Evolutionary conservation across 1,140 invertebrate species (phyloP).

Genomic region (Antheraea mylitta): DNA sequence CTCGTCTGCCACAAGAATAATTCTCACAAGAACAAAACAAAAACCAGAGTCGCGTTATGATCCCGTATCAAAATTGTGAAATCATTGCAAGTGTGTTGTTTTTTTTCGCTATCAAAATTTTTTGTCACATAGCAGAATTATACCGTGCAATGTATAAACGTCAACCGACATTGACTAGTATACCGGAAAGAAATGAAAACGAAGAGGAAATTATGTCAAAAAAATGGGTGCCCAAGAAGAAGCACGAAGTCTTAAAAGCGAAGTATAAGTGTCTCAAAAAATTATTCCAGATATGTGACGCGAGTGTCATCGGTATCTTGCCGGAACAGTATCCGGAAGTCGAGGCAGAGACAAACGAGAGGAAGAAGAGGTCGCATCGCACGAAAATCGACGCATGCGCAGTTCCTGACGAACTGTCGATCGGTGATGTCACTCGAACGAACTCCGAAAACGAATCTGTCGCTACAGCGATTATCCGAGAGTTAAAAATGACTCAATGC

Average conservation of each 20-base stretch:
- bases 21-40: slow-evolving; percentile 30
- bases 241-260: slow-evolving; percentile 65
- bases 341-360: slow-evolving; percentile 29
- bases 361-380: slow-evolving; percentile 42
- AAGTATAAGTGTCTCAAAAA: slow-evolving; percentile 72
- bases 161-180: slow-evolving; percentile 40
- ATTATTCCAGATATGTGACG: slow-evolving; percentile 68
- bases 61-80: slow-evolving; percentile 59
- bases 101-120: slow-evolving; percentile 51
- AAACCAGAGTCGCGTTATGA: slow-evolving; percentile 50
- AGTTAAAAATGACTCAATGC: slow-evolving; percentile 38
- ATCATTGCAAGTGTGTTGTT: slow-evolving; percentile 51
- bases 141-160: slow-evolving; percentile 29
- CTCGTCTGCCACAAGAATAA: slow-evolving; percentile 27
- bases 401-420: slow-evolving; percentile 40
- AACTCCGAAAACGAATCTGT: slow-evolving; percentile 30
- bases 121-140: slow-evolving; percentile 30
- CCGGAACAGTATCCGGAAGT: slow-evolving; percentile 40
- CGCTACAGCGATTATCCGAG: slow-evolving; percentile 42
- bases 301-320: slow-evolving; percentile 61
- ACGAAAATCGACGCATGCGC: slow-evolving; percentile 57
- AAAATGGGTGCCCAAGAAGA: slow-evolving; percentile 74
- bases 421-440: slow-evolving; percentile 24
- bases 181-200: slow-evolving; percentile 48
- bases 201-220: slow-evolving; percentile 36